Percentiles rank a stretch among this genome's conserved stretches.
These are phyloP conservation scores for Diphyllodes magnificus DNA, from an alignment of 2,113 vertebrate genomes.

Conservation along the genomic window DNA sequence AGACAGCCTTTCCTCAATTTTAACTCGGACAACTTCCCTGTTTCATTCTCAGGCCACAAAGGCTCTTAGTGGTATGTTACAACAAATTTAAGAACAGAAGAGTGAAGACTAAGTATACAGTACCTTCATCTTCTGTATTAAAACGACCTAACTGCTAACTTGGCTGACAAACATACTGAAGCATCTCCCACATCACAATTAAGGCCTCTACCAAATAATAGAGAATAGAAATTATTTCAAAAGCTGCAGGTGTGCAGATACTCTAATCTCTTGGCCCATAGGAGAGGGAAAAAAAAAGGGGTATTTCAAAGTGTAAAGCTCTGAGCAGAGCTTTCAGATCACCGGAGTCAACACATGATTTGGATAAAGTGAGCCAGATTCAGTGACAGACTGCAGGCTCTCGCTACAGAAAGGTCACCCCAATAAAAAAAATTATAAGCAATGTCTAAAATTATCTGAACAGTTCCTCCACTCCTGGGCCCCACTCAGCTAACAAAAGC, in stretches of 20 bases:
- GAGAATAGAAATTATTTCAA: constrained; percentile 4
- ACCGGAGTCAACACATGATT: background rate
- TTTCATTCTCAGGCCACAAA: background rate
- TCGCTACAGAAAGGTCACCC: background rate
- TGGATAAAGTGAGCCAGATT: background rate
- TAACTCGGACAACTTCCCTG: background rate
- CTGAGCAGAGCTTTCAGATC: background rate
- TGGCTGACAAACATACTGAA: background rate
- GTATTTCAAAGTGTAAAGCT: background rate
- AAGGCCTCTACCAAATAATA: background rate
- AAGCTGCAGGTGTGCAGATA: background rate
- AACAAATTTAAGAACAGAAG: constrained; percentile 31
- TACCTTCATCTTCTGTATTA: background rate
- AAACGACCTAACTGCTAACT: background rate
- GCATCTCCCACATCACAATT: background rate
- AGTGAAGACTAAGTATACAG: background rate
- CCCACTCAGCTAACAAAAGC: background rate
- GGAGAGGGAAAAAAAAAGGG: background rate
- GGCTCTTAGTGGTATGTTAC: background rate
- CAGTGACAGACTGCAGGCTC: constrained; percentile 27
- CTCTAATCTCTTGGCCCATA: background rate
- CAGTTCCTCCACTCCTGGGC: background rate
- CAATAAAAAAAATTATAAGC: constrained; percentile 22
- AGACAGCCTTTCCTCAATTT: constrained; percentile 46
- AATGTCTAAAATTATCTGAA: constrained; percentile 42